These are phyloP conservation scores for Leucophenga montana DNA, from an alignment of 2,888 invertebrate genomes.

Conservation along the genomic window DNA sequence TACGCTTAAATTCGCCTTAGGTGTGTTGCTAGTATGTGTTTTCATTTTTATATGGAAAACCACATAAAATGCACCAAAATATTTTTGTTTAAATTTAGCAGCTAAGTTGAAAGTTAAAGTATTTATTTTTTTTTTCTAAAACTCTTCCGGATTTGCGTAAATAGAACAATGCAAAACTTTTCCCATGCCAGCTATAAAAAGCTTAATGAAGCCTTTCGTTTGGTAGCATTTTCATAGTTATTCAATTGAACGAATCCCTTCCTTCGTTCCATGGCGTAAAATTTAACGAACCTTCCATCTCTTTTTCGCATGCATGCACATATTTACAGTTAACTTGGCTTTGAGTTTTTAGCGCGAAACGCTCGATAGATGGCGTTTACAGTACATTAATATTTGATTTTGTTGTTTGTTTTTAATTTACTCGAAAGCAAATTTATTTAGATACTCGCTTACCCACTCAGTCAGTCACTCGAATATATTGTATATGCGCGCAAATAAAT, in stretches of 20 bases:
- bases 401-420: slow-evolving; percentile 64
- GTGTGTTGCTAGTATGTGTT: background rate
- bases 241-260: too few species aligned
- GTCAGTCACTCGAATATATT: too few species aligned
- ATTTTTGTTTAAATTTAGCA: background rate
- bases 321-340: background rate
- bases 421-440: slow-evolving; percentile 58
- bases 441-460: slow-evolving; percentile 45
- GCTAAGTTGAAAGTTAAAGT: too few species aligned
- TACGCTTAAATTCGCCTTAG: background rate
- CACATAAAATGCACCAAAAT: background rate
- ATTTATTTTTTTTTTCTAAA: too few species aligned
- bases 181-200: too few species aligned
- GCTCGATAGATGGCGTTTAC: slow-evolving; percentile 32
- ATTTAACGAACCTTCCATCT: background rate
- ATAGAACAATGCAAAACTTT: too few species aligned
- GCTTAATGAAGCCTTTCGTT: too few species aligned
- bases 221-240: too few species aligned
- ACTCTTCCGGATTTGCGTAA: too few species aligned
- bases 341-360: background rate
- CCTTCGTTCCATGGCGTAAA: background rate
- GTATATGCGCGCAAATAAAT: too few species aligned
- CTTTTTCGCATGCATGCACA: background rate
- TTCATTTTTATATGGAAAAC: background rate
- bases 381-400: slow-evolving; percentile 67